Percentiles rank a stretch among this genome's conserved stretches.
Conservation (phyloP, 2,113 vertebrate genomes). For the Dascyllus trimaculatus region DNA sequence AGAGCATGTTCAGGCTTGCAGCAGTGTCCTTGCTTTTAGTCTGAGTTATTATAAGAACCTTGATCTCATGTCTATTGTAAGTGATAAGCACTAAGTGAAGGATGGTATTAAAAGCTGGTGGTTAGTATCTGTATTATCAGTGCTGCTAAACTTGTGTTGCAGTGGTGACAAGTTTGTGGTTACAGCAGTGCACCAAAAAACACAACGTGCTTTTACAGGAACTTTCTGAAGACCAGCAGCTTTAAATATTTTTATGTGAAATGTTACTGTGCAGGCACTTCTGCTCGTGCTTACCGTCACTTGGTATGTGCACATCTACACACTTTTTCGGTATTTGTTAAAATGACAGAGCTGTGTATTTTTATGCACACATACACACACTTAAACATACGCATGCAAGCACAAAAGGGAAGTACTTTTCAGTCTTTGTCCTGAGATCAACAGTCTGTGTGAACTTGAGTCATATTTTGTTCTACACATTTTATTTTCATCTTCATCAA, state of each 20-base stretch:
- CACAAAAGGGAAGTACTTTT: too few species aligned
- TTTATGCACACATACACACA: too few species aligned
- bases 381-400: too few species aligned
- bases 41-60: constrained; percentile 31
- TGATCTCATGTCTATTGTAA: constrained; percentile 5
- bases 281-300: too few species aligned
- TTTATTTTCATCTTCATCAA: too few species aligned
- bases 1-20: neutral
- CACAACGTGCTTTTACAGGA: constrained; percentile 13
- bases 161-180: neutral
- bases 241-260: neutral
- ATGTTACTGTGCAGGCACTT: neutral
- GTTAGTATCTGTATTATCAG: neutral
- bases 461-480: too few species aligned
- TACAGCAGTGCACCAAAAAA: neutral
- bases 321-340: too few species aligned
- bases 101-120: too few species aligned
- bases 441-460: too few species aligned
- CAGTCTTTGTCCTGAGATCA: too few species aligned
- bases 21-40: neutral
- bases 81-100: neutral
- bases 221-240: neutral
- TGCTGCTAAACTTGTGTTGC: neutral
- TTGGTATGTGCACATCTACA: neutral
- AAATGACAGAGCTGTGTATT: too few species aligned